Evolutionary conservation across 2,113 vertebrate species (phyloP), one percentile per base, ranked within the genome.

Genomic region (Oryzias melastigma): DNA sequence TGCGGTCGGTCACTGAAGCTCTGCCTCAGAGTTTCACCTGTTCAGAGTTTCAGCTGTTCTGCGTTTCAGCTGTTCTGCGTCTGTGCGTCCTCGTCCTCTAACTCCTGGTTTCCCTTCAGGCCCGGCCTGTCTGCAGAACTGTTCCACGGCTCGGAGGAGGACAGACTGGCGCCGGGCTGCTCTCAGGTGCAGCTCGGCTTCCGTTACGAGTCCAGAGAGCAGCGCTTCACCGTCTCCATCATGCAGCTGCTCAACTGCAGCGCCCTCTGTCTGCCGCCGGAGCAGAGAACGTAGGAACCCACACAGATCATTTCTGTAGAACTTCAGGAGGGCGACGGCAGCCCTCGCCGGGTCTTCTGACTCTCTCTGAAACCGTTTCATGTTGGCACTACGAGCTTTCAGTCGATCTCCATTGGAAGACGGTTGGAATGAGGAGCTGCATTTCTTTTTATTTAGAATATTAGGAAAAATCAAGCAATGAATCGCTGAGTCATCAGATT

Each of bases 141-240:
- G 51, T 91, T 91, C 27, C 91, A 93, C 69, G 77, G 78, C 42
- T 52, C 76, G 14, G 92, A 92, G 0, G 94, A 98, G 48, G 82
- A 91, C 13, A 87, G 93, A 3, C 86, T 74, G 18, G 48, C 87
- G 3, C 46, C 15, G 0, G 90, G 91, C 76, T 92, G 93, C 51
- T 83, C 95, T 58, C 94, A 93, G 89, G 90, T 97, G 72, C 94
- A 96, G 80, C 90, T 99, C 54, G 92, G 94, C 44, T 93, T 97
- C 88, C 94, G 94, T 89, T 97, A 96, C 7, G 94, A 98, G 72
- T 91, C 92, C 47, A 94, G 93, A 84, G 95, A 93, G 63, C 93
- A 92, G 55, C 93, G 94, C n/a, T 98, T 99, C 89, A 93, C 92
- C 0, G 78, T 98, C 82, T 87, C 90, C 53, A 68, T 98, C 66